phyloP scores from a whole-genome alignment of 2,797 vertebrate genomes.

The Chromis chromis region DNA sequence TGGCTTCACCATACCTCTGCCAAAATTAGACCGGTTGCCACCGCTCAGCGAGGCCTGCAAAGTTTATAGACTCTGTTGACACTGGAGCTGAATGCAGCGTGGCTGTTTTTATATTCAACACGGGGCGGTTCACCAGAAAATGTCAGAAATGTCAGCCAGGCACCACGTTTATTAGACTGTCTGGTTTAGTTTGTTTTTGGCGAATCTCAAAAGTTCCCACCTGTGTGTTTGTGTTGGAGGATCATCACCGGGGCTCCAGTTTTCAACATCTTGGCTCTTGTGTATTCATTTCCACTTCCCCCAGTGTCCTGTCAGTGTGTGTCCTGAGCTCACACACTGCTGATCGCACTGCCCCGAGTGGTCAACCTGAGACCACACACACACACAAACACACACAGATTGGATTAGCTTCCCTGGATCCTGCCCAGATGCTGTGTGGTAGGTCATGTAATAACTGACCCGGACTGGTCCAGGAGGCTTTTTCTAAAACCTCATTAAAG shows the following conservation, averaged over 20 bases:
- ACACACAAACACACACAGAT: constrained; percentile 54
- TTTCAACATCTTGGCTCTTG: constrained; percentile 13
- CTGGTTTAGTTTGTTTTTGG: constrained; percentile 21
- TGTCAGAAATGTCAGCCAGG: constrained; percentile 18
- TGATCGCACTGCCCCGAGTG: constrained; percentile 28
- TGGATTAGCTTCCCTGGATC: constrained; percentile 57
- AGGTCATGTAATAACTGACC: constrained; percentile 60
- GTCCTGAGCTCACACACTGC: constrained; percentile 45
- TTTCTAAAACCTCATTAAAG: constrained; percentile 41
- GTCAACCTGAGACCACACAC: constrained; percentile 66
- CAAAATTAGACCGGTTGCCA: constrained; percentile 66
- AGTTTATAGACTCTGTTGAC: constrained; percentile 42
- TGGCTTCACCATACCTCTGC: constrained; percentile 41
- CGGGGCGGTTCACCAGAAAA: constrained; percentile 33
- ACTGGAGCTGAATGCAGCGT: constrained; percentile 35
- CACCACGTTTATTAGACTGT: constrained; percentile 7
- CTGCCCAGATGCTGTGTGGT: constrained; percentile 55
- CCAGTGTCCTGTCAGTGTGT: constrained; percentile 32
- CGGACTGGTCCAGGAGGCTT: constrained; percentile 17
- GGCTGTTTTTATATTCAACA: constrained; percentile 33
- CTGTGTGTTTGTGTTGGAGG: constrained; percentile 29
- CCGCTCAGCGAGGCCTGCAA: constrained; percentile 8
- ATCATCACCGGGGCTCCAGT: constrained; percentile 9
- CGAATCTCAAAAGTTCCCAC: neutral
- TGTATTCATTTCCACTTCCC: constrained; percentile 33